Evolutionary conservation across 2,888 invertebrate species (phyloP).

Genomic region (Campopleginae sp.): DNA sequence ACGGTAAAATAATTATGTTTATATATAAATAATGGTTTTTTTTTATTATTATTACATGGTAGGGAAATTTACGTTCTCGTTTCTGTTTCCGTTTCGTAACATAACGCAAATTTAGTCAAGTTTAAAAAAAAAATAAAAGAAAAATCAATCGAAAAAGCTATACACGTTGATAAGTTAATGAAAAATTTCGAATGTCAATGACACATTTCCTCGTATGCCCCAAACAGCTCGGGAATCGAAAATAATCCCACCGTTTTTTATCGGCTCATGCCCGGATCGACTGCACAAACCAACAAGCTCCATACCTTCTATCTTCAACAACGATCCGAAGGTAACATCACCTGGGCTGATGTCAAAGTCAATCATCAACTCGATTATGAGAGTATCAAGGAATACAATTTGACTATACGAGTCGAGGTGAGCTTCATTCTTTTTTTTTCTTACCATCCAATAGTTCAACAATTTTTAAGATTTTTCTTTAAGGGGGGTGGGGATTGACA

Average conservation of each 20-base stretch:
- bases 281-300: constrained; percentile 97
- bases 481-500: too few relatives aligned
- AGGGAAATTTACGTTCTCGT: constrained; percentile 80
- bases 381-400: constrained; percentile 97
- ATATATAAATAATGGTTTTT: constrained; percentile 52
- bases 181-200: constrained; percentile 47
- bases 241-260: constrained; percentile 98
- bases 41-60: constrained; percentile 62
- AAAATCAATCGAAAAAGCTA: constrained; percentile 35
- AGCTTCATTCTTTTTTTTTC: constrained; percentile 77
- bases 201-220: constrained; percentile 75
- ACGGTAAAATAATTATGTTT: constrained; percentile 61
- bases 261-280: constrained; percentile 97
- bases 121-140: constrained; percentile 25
- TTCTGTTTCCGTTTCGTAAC: constrained; percentile 82
- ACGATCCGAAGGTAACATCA: constrained; percentile 91
- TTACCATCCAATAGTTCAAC: not conserved
- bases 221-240: constrained; percentile 95
- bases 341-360: constrained; percentile 98
- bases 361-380: constrained; percentile 98
- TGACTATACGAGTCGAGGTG: constrained; percentile 98
- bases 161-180: constrained; percentile 22
- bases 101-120: constrained; percentile 57
- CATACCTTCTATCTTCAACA: constrained; percentile 98
- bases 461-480: not conserved